A percentile compares a stretch with the other conserved stretches of the same genome.
phyloP scores from a whole-genome alignment of 2,888 invertebrate species.

The Tetropium fuscum region DNA sequence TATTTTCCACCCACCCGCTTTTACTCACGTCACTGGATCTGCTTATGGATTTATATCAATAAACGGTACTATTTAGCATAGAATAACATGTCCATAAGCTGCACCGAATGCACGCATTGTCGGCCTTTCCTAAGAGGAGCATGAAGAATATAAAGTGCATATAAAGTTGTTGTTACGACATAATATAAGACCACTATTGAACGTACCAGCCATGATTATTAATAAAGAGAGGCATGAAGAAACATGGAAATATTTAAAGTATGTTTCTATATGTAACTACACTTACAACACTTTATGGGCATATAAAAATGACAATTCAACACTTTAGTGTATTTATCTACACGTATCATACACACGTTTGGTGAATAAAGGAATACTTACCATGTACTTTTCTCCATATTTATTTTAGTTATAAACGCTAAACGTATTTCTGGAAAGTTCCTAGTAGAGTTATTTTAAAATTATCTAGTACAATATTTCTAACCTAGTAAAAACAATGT shows the following conservation, averaged over 20 bases:
- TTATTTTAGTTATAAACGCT: background rate
- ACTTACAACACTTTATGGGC: slow-evolving; percentile 18
- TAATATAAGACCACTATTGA: slow-evolving; percentile 36
- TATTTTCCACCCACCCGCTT: background rate
- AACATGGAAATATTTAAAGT: slow-evolving; percentile 27
- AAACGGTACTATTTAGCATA: slow-evolving; percentile 37
- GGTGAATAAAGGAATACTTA: slow-evolving; percentile 3
- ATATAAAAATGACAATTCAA: slow-evolving; percentile 16
- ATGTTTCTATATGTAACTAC: slow-evolving; percentile 13
- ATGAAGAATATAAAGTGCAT: slow-evolving; percentile 32
- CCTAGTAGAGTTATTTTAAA: too few relatives aligned
- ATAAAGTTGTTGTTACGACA: slow-evolving; percentile 34
- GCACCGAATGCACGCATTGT: slow-evolving; percentile 32
- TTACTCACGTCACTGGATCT: slow-evolving; percentile 2
- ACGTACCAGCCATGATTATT: slow-evolving; percentile 29
- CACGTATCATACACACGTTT: background rate
- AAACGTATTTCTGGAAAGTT: too few relatives aligned
- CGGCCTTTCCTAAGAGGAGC: slow-evolving; percentile 29
- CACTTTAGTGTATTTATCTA: slow-evolving; percentile 16
- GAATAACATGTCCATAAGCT: slow-evolving; percentile 39
- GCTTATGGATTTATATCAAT: slow-evolving; percentile 29
- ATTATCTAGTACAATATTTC: too few relatives aligned
- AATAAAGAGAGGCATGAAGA: slow-evolving; percentile 27
- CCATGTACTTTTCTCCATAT: background rate
- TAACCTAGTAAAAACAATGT: too few relatives aligned